Evolutionary conservation across 2,888 invertebrate genomes (phyloP).

Genomic region (Nebria salina): DNA sequence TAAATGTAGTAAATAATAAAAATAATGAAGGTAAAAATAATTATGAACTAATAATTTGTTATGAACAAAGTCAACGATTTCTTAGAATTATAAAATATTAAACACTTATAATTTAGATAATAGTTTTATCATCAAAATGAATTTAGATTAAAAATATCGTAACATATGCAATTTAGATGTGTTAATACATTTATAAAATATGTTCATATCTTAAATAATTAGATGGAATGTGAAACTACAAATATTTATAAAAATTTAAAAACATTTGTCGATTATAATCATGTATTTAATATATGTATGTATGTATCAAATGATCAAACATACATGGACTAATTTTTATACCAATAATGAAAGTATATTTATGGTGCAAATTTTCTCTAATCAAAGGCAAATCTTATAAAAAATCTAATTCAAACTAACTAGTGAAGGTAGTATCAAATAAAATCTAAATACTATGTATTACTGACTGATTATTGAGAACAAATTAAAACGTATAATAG

Average conservation of each 20-base stretch:
- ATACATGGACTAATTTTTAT: neutral
- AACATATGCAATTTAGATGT: too few species aligned
- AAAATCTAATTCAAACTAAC: neutral
- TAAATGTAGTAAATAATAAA: neutral
- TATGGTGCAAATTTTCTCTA: neutral
- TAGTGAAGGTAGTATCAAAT: neutral
- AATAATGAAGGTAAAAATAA: neutral
- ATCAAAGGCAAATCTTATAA: neutral
- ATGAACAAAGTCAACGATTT: neutral
- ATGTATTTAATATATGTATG: too few species aligned
- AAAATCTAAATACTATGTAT: too few species aligned
- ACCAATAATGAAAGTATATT: neutral
- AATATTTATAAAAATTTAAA: too few species aligned
- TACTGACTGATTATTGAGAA: too few species aligned
- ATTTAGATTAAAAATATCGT: too few species aligned
- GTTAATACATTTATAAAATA: too few species aligned
- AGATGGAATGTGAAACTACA: too few species aligned
- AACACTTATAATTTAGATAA: too few species aligned
- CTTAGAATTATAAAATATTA: neutral
- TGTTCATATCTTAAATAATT: too few species aligned
- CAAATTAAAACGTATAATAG: neutral
- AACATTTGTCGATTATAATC: too few species aligned
- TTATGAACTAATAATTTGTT: neutral
- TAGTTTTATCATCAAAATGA: too few species aligned
- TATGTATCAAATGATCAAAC: neutral